A percentile compares a stretch with the other conserved stretches of the same genome.
These are phyloP conservation scores for Calliphora vomitoria DNA, from an alignment of 2,888 invertebrate species.

Conservation along the genomic window DNA sequence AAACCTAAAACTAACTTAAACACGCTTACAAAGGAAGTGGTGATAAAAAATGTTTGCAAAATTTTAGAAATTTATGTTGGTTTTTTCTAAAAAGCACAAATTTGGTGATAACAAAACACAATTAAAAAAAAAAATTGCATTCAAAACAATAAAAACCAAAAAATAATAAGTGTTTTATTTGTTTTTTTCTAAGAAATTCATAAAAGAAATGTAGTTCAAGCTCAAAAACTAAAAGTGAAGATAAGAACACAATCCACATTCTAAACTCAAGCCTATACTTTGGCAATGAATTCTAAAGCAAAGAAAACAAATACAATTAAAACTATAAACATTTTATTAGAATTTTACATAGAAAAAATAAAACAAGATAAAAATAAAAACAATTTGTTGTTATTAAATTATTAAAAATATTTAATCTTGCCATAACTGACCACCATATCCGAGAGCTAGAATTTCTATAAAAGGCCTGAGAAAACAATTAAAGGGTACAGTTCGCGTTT, in stretches of 20 bases:
- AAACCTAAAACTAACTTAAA: neutral
- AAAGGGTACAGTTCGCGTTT: constrained; percentile 65
- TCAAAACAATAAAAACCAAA: constrained; percentile 13
- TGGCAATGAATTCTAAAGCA: constrained; percentile 49
- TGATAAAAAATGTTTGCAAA: constrained; percentile 33
- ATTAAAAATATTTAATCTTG: neutral
- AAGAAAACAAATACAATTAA: constrained; percentile 11
- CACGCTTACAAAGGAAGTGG: constrained; percentile 42
- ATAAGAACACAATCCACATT: constrained; percentile 62
- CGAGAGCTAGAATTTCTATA: constrained; percentile 58
- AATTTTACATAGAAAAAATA: constrained; percentile 5
- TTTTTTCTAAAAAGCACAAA: neutral
- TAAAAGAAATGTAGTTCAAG: constrained; percentile 65
- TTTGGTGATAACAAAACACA: constrained; percentile 12
- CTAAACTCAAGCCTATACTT: neutral
- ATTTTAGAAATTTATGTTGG: neutral
- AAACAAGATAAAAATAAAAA: constrained; percentile 43
- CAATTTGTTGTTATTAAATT: neutral
- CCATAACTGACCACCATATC: constrained; percentile 21
- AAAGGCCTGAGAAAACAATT: constrained; percentile 19
- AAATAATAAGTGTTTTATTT: neutral
- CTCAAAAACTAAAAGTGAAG: constrained; percentile 59
- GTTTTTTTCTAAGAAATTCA: constrained; percentile 39
- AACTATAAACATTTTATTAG: neutral
- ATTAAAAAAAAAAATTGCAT: neutral